Base-by-base conservation (phyloP, 1,140 invertebrate species). In the Drosophila pseudoananassae region DNA sequence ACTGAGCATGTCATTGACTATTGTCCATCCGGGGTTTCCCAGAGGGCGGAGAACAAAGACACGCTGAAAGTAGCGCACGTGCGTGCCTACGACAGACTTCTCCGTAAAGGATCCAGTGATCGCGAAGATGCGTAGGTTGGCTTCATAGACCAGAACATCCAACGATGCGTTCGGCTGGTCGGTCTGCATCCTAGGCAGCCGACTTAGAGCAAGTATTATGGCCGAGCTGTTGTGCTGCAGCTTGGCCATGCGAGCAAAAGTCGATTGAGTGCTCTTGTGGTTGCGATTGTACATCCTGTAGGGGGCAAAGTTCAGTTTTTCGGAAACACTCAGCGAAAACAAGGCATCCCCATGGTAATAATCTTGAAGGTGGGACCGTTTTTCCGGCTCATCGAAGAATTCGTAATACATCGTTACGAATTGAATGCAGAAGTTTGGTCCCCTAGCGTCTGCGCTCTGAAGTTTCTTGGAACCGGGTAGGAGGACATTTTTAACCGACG, bases 221-320 rank as follows among this genome's bases (percentile, higher is more conserved):
- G 14, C 25, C 1, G 43, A 1, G 1, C 7, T n/a, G 6, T 71
- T 71, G n/a, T 66, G 20, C 20, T 70, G 46, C 4, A 70, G 33
- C 6, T 79, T 76, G 9, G 38, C 25, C 3, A 6, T 57, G n/a
- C 15, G 46, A 0, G 53, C 74, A 49, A 78, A 50, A 0, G 14
- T 1, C 2, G 74, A 78, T 1, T 33, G 49, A 1, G 29, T 9
- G 31, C 12, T 15, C 4, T n/a, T 20, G 4, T 40, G 46, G 33
- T 78, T 78, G 12, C 68, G 55, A 55, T 78, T 59, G 38, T 78
- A 78, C 14, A 78, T 9, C 1, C 9, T 46, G 43, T 78, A 78
- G 6, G 15, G 12, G 1, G 52, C 38, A 0, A 38, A 3, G 9
- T 23, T 1, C 14, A 73, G 4, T 4, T 55, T 4, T 5, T 50